Evolutionary conservation across 1,140 invertebrate genomes (phyloP), one percentile per base, ranked within the genome.

Genomic region (Ridgeia piscesae): DNA sequence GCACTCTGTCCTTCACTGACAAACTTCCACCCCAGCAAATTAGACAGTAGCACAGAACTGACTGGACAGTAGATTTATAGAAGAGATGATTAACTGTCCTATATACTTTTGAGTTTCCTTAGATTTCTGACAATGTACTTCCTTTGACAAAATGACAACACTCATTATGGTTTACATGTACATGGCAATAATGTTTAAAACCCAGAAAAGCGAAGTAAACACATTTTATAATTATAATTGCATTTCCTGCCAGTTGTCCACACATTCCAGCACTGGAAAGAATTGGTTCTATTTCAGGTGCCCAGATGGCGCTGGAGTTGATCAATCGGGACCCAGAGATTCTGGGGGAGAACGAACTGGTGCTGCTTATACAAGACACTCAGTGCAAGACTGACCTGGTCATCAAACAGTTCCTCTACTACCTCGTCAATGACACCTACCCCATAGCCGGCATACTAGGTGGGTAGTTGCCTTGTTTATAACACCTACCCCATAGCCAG

Each of bases 401-500:
- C 0, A 97, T 98, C 97, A 97, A 97, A 93, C 96, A 97, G 0
- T 98, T 98, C 94, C 98, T 98, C 91, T 97, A 98, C 92, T 98
- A 97, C 93, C 97, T 97, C 11, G 95, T 96, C 33, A 96, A 96
- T 35, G 95, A 96, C 35, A 96, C 96, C 89, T 94, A 96, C 14
- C 96, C 96, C 42, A 95, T 98, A 50, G 96, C 97, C 88, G 98
- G 98, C 6, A 97, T 98, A 35, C 94, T 98, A 88, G 98, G 91
- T 92, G 1, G 88, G 91, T 58, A 77, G 27, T 77, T 21, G 21
- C 8, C 21, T 11, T 50, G n/a, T n/a, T 35, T 33, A 33, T 48
- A 4, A 34, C n/a, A 34, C 33, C 89, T 89, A 27, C 89, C 33
- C 31, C n/a, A n/a, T n/a, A n/a, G n/a, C n/a, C n/a, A n/a, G n/a